These are phyloP conservation scores for Chesias legatella DNA, from an alignment of 2,888 invertebrate genomes.

Conservation along the genomic window DNA sequence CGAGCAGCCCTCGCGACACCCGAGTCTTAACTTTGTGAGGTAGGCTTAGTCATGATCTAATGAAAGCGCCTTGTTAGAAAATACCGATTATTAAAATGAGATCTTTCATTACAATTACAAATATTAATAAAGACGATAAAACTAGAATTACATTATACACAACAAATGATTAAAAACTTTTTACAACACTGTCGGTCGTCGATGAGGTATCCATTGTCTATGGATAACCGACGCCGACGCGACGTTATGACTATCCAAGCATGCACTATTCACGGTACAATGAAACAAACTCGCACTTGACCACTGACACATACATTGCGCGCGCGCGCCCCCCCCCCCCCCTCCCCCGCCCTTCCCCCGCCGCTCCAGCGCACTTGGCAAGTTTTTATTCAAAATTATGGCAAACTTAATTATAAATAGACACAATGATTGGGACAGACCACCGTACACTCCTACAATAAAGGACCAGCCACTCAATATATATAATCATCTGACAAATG, in stretches of 20 bases:
- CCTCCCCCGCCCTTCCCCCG: no score
- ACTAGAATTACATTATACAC: conserved; percentile 78
- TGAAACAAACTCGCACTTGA: conserved; percentile 48
- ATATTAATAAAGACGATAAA: conserved; percentile 77
- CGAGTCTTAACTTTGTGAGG: conserved; percentile 76
- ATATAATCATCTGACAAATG: conserved; percentile 39
- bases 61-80: conserved; percentile 81
- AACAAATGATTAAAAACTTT: conserved; percentile 76
- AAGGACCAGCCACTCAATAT: conserved; percentile 25
- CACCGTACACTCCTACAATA: conserved; percentile 10
- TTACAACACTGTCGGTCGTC: conserved; percentile 62
- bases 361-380: conserved; percentile 26
- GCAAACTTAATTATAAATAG: conserved; percentile 25
- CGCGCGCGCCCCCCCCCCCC: no score
- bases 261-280: conserved; percentile 68
- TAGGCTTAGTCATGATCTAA: conserved; percentile 81
- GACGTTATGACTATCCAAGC: conserved; percentile 50
- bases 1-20: conserved; percentile 33
- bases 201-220: conserved; percentile 50
- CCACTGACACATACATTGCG: conserved; percentile 15
- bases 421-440: conserved; percentile 5
- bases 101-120: conserved; percentile 81
- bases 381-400: conserved; percentile 26
- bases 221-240: conserved; percentile 45
- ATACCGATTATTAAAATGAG: conserved; percentile 81